These are phyloP conservation scores for Lithophane leautieri DNA, from an alignment of 2,888 invertebrate species.

Conservation along the genomic window DNA sequence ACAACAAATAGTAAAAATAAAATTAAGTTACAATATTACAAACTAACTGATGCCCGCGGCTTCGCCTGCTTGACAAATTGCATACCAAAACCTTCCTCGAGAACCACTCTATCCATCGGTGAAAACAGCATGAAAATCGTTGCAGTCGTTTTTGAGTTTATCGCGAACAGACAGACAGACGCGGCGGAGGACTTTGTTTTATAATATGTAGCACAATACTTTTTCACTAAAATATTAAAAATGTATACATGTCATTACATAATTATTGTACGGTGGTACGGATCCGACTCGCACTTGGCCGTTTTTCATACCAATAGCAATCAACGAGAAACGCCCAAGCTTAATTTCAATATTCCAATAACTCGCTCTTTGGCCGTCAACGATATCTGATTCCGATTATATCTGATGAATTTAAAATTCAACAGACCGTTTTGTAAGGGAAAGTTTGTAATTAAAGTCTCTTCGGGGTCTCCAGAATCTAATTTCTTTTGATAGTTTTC, in stretches of 20 bases:
- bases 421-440: conserved; percentile 10
- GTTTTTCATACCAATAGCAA: conserved; percentile 36
- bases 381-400: neutral
- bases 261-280: neutral
- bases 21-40: neutral
- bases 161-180: too few relatives aligned
- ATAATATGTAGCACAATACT: too few relatives aligned
- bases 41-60: too few relatives aligned
- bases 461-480: neutral
- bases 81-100: too few relatives aligned
- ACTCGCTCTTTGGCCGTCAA: conserved; percentile 10
- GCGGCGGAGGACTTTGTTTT: too few relatives aligned
- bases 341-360: conserved; percentile 54
- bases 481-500: conserved; percentile 16
- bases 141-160: too few relatives aligned
- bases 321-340: conserved; percentile 45
- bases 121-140: too few relatives aligned
- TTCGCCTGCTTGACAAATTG: too few relatives aligned
- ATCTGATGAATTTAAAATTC: conserved; percentile 33
- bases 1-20: neutral
- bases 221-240: too few relatives aligned
- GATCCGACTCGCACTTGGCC: neutral
- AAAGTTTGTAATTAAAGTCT: conserved; percentile 38
- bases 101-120: too few relatives aligned
- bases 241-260: neutral